A percentile compares a stretch with the other conserved stretches of the same genome.
Conservation (phyloP, 2,888 invertebrate species). For the Taenaris catops region DNA sequence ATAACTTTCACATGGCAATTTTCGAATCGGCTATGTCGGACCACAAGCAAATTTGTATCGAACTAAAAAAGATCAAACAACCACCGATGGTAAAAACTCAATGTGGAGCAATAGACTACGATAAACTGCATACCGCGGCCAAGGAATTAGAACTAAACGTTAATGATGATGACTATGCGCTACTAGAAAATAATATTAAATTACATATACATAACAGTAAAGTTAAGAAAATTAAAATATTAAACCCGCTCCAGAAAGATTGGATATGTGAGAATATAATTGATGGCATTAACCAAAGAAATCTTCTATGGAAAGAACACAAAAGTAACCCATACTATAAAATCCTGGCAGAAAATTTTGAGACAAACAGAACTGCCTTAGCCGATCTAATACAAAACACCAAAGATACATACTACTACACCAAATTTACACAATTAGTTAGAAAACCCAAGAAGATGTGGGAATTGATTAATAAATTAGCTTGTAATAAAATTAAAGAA, state of each 20-base stretch:
- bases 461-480: slow-evolving; percentile 8
- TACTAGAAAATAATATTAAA: not conserved
- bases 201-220: not conserved
- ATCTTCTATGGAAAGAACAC: not conserved
- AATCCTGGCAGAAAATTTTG: not conserved
- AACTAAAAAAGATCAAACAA: slow-evolving; percentile 8
- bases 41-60: slow-evolving; percentile 11
- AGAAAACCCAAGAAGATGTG: slow-evolving; percentile 13
- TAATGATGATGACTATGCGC: not conserved
- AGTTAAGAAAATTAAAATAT: not conserved
- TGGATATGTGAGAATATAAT: slow-evolving; percentile 1
- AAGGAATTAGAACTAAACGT: not conserved
- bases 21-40: slow-evolving; percentile 10
- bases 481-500: slow-evolving; percentile 8
- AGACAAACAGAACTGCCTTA: not conserved
- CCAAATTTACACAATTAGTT: slow-evolving; percentile 5
- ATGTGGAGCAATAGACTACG: slow-evolving; percentile 5
- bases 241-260: not conserved
- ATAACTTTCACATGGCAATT: slow-evolving; percentile 9
- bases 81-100: not conserved
- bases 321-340: slow-evolving; percentile 1
- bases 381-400: not conserved
- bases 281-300: not conserved
- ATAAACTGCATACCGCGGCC: not conserved
- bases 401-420: slow-evolving; percentile 6